These are phyloP conservation scores for Mythimna albipuncta DNA, from an alignment of 2,888 invertebrate genomes.

Conservation along the genomic window DNA sequence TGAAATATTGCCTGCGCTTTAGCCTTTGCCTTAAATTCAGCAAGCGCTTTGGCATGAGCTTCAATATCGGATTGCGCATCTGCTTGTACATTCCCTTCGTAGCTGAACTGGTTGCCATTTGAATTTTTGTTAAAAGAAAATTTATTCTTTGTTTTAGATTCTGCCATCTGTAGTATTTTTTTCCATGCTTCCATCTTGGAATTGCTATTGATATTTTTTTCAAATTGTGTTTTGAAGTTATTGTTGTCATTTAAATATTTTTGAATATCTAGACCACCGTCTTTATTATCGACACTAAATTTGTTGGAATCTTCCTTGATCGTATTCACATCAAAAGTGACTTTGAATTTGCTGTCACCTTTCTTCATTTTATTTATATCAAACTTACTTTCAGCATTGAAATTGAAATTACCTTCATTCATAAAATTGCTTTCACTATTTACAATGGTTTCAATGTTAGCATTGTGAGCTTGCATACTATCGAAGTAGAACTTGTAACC, in stretches of 20 bases:
- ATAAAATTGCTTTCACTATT: background rate
- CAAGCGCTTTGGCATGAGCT: conserved; percentile 17
- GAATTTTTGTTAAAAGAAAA: background rate
- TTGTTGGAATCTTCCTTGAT: background rate
- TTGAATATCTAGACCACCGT: background rate
- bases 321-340: conserved; percentile 13
- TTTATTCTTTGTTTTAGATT: background rate
- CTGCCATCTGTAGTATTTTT: background rate
- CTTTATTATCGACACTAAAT: conserved; percentile 3
- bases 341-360: background rate
- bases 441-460: conserved; percentile 10
- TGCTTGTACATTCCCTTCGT: background rate
- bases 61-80: conserved; percentile 2
- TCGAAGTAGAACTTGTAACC: conserved; percentile 26
- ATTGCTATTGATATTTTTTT: background rate
- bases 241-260: conserved; percentile 1
- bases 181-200: background rate
- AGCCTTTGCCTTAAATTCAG: background rate
- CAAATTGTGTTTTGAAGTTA: conserved; percentile 1
- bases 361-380: conserved; percentile 19
- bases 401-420: conserved; percentile 1
- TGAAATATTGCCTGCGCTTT: background rate
- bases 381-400: conserved; percentile 11
- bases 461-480: background rate
- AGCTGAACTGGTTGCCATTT: conserved; percentile 16